Base-by-base conservation (phyloP, 2,888 invertebrate species). In the Ornithoptera priamus region DNA sequence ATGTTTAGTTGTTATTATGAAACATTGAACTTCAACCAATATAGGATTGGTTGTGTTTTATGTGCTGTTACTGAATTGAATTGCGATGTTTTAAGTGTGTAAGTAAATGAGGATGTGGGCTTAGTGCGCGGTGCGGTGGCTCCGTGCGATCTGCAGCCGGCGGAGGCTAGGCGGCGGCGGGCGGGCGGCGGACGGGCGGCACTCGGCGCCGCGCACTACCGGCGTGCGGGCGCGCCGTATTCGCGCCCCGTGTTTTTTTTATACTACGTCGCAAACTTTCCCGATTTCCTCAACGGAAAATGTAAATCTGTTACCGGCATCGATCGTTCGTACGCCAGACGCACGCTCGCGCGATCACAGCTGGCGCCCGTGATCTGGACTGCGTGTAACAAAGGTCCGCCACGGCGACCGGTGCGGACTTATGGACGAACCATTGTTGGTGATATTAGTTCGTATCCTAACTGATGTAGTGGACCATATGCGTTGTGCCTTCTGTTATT, bases 281-380 rank as follows among this genome's bases (percentile, higher is more conserved):
- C 85, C 91, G 92, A 92, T 91, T 87, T 90, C 85, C 90, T 85
- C 82, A 77, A 83, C 87, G 89, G 88, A 90, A 91, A 91, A 92
- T 92, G 91, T 92, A 90, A 92, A 92, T 92, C 90, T 85, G 88
- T 86, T 85, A 86, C 86, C 85, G 87, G 86, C 90, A 92, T 92
- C 92, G 92, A 92, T 92, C 92, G 91, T 82, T 74, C 80, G 80
- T 80, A 78, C 81, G 83, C 81, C 84, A 86, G 88, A 87, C 88
- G 86, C 85, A 78, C 87, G 85, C 86, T 86, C 86, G 81, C 80
- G 81, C 81, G 84, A 85, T 81, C 86, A 82, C 84, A 89, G 89
- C 90, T 91, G 91, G 89, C 65, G 65, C 87, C 83, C 74, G 69
- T 81, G 80, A 83, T 85, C 85, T 85, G 87, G 85, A 86, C 84